Conservation (phyloP, 2,113 vertebrate species). For the Neogale vison region DNA sequence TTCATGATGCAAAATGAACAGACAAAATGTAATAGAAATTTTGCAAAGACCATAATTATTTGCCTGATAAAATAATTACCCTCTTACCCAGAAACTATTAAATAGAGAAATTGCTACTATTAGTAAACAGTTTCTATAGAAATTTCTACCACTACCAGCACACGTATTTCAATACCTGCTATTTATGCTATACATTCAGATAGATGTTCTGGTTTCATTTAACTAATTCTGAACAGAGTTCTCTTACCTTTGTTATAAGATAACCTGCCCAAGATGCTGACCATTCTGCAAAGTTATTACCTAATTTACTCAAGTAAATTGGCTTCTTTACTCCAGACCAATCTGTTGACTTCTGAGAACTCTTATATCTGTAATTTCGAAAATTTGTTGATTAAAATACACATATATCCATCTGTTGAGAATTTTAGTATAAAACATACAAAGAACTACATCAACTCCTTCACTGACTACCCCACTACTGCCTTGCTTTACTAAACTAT, state of each 20-base stretch:
- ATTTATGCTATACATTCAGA: neutral
- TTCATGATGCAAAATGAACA: constrained; percentile 43
- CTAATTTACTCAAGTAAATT: constrained; percentile 95
- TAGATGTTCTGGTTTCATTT: neutral
- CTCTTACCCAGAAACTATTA: constrained; percentile 30
- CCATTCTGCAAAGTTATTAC: constrained; percentile 97
- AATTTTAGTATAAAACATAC: constrained; percentile 28
- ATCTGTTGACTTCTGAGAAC: constrained; percentile 95
- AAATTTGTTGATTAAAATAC: constrained; percentile 53
- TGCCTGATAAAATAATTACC: constrained; percentile 26
- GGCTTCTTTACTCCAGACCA: constrained; percentile 97
- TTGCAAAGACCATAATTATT: neutral
- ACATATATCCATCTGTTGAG: constrained; percentile 7
- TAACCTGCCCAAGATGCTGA: constrained; percentile 98
- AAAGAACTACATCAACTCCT: neutral
- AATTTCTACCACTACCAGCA: neutral
- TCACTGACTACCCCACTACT: neutral
- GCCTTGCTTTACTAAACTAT: neutral
- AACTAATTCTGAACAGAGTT: constrained; percentile 41
- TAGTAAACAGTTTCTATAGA: constrained; percentile 26
- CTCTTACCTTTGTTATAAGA: constrained; percentile 96
- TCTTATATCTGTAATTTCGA: constrained; percentile 93
- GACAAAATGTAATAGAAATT: constrained; percentile 17
- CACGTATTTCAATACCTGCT: neutral
- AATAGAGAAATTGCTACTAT: neutral